A percentile compares a stretch with the other conserved stretches of the same genome.
Conservation (phyloP, 1,140 invertebrate species). For the Brachionus rotundiformis region DNA sequence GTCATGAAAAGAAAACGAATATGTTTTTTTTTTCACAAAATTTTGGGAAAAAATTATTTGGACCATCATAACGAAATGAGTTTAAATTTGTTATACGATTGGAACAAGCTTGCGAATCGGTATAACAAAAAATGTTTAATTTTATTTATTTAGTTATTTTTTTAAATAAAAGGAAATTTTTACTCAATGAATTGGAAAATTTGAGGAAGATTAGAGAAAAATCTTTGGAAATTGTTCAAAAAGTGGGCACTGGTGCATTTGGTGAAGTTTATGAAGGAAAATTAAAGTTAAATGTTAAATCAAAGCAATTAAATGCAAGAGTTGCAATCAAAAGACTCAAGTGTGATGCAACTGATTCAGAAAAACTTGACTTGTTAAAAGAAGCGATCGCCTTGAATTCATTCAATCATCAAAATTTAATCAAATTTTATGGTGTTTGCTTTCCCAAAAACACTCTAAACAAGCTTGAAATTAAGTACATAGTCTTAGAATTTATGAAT, state of each 20-base stretch:
- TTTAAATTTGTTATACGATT: constrained; percentile 6
- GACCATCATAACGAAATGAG: constrained; percentile 3
- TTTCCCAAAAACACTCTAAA: neutral
- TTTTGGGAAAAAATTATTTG: neutral
- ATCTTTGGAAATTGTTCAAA: neutral
- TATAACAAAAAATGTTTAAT: neutral
- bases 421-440: constrained; percentile 46
- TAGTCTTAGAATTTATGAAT: constrained; percentile 46
- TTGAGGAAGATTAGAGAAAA: constrained; percentile 22
- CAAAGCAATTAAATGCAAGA: neutral
- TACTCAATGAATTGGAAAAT: neutral
- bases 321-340: constrained; percentile 41
- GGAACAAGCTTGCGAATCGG: neutral
- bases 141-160: neutral
- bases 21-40: neutral
- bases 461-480: constrained; percentile 33
- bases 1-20: neutral
- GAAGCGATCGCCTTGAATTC: constrained; percentile 41
- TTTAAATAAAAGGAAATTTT: neutral
- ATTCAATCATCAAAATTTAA: constrained; percentile 36
- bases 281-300: neutral
- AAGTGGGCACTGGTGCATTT: constrained; percentile 15
- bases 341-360: neutral
- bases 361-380: constrained; percentile 48
- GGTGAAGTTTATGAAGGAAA: constrained; percentile 9